phyloP scores from a whole-genome alignment of 2,888 invertebrate species.

The Dasysyrphus tricinctus region DNA sequence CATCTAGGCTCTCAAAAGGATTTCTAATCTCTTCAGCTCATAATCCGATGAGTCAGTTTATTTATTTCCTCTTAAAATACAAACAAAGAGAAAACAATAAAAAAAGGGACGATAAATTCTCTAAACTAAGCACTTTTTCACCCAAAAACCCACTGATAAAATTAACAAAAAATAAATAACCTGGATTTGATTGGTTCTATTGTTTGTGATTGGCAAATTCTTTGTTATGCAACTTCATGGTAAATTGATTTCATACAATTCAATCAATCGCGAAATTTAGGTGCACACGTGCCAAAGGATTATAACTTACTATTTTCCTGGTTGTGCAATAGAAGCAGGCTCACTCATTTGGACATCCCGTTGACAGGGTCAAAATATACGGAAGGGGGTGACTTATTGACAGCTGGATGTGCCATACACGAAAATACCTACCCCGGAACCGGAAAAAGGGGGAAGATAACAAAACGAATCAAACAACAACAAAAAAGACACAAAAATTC shows the following conservation, averaged over 20 bases:
- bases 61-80: conserved; percentile 32
- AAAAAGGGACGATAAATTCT: conserved; percentile 25
- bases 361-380: conserved; percentile 68
- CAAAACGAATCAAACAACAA: conserved; percentile 7
- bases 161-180: conserved; percentile 53
- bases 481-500: conserved; percentile 31
- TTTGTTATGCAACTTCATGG: conserved; percentile 73
- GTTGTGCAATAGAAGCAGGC: conserved; percentile 13
- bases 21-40: conserved; percentile 57
- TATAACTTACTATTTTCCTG: conserved; percentile 15
- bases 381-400: conserved; percentile 72
- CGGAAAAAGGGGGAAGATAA: background rate
- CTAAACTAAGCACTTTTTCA: conserved; percentile 45
- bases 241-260: conserved; percentile 72
- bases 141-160: conserved; percentile 42
- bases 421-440: background rate
- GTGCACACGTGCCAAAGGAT: conserved; percentile 73
- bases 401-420: conserved; percentile 52
- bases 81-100: conserved; percentile 14
- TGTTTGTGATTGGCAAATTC: conserved; percentile 58
- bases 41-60: conserved; percentile 29
- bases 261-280: conserved; percentile 59
- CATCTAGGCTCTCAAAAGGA: background rate
- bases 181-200: conserved; percentile 69
- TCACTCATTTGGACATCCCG: conserved; percentile 67